phyloP scores from a whole-genome alignment of 2,797 vertebrate genomes.

The Sebastes dallii region DNA sequence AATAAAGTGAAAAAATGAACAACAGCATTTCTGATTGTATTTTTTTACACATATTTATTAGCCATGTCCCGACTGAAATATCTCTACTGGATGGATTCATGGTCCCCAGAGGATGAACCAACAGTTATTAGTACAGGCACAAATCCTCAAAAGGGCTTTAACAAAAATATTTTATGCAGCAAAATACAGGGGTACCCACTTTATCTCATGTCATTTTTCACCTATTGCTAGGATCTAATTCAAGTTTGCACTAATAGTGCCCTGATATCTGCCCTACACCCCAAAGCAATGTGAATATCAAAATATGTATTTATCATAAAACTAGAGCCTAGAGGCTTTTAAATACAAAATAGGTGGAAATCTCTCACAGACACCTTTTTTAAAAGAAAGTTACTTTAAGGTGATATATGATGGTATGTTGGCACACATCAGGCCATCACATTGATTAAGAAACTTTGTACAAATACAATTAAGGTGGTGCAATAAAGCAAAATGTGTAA shows the following conservation, averaged over 20 bases:
- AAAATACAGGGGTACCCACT: background rate
- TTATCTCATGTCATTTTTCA: background rate
- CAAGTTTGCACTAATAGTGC: background rate
- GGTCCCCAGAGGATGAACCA: background rate
- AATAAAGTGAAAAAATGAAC: conserved; percentile 80
- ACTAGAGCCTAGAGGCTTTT: background rate
- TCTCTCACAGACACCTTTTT: background rate
- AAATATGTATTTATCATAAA: background rate
- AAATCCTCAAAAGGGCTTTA: too few species aligned
- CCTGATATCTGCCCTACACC: background rate
- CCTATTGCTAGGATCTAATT: background rate
- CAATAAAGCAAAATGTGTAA: background rate
- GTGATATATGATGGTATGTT: background rate
- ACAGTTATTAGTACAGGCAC: too few species aligned
- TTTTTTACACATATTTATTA: background rate
- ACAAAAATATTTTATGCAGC: background rate
- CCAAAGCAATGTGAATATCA: background rate
- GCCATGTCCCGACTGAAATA: background rate
- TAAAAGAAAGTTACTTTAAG: background rate
- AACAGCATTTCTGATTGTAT: background rate
- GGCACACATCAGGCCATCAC: background rate
- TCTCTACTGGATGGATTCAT: background rate
- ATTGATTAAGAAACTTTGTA: background rate
- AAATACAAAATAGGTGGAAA: background rate
- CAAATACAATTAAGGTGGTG: background rate